phyloP scores from a whole-genome alignment of 2,888 invertebrate species.

The Eremobia ochroleuca region DNA sequence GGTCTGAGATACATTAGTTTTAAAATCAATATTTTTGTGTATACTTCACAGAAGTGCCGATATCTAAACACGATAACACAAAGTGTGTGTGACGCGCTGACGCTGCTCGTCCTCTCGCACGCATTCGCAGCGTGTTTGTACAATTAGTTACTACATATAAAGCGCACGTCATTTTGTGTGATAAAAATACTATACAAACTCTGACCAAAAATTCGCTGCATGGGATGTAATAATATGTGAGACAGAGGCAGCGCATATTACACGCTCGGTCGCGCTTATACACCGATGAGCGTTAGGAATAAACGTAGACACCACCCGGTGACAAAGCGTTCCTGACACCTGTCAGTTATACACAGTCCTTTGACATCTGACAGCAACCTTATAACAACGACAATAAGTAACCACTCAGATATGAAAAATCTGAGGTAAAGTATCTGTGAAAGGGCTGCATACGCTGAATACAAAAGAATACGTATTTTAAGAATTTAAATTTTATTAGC shows the following conservation, averaged over 20 bases:
- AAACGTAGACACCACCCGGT: neutral
- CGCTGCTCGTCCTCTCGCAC: neutral
- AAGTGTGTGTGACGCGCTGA: neutral
- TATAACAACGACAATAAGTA: neutral
- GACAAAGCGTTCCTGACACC: neutral
- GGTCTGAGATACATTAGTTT: too few species aligned
- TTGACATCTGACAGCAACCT: neutral
- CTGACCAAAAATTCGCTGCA: neutral
- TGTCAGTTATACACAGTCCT: neutral
- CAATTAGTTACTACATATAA: neutral
- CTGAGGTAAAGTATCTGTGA: too few species aligned
- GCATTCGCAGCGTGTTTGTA: neutral
- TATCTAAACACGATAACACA: neutral
- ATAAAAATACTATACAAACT: neutral
- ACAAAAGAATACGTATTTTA: neutral
- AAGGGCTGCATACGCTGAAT: neutral
- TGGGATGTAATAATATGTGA: neutral
- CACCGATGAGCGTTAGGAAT: neutral
- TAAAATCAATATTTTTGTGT: neutral
- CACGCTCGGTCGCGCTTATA: neutral
- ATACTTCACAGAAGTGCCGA: neutral
- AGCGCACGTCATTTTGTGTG: neutral
- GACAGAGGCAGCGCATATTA: neutral
- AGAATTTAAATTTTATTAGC: neutral
- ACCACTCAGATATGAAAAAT: neutral